Percentiles rank a stretch among this genome's conserved stretches.
phyloP scores from a whole-genome alignment of 2,797 vertebrate species.

The Halcyon chelicuti region DNA sequence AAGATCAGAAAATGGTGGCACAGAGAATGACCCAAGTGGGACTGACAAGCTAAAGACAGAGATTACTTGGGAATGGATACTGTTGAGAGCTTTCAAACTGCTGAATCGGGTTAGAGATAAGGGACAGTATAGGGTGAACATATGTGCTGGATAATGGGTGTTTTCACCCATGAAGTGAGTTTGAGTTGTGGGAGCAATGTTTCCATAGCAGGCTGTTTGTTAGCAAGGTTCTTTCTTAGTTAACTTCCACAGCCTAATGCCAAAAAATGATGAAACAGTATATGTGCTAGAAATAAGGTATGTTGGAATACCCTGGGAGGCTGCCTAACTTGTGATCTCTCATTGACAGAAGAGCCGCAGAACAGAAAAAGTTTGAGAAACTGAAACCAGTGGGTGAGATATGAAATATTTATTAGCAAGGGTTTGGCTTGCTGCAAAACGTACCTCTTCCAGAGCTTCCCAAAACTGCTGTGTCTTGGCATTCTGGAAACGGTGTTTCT shows the following conservation, averaged over 20 bases:
- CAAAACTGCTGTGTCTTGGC: constrained; percentile 95
- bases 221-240: not conserved
- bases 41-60: not conserved
- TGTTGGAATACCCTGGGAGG: not conserved
- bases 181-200: not conserved
- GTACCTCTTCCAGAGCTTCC: constrained; percentile 85
- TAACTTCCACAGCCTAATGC: not conserved
- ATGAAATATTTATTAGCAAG: not conserved
- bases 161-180: not conserved
- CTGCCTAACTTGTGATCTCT: not conserved
- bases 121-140: not conserved
- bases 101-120: not conserved
- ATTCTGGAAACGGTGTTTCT: constrained; percentile 81
- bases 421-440: not conserved
- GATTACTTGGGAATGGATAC: not conserved
- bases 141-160: not conserved
- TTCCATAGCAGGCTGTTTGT: not conserved
- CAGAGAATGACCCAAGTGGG: not conserved
- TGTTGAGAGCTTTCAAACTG: not conserved
- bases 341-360: not conserved
- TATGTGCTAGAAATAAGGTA: not conserved
- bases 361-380: not conserved
- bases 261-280: not conserved
- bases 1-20: not conserved
- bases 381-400: not conserved